Percentiles rank a stretch among this genome's conserved stretches.
Conservation (phyloP, 2,888 invertebrate species). For the Mythimna pallens region DNA sequence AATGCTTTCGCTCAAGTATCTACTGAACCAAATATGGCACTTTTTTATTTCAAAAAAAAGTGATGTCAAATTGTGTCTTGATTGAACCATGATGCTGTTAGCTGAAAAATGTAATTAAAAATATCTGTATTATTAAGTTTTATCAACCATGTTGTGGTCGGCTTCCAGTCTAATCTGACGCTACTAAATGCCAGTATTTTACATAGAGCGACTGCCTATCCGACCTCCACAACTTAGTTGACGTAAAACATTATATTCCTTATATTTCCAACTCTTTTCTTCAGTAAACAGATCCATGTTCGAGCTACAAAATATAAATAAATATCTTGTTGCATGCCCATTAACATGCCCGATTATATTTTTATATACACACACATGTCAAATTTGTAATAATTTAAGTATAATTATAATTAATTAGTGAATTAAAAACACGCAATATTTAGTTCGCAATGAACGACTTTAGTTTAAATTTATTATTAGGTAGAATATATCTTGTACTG, state of each 20-base stretch:
- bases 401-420: slow-evolving; percentile 21
- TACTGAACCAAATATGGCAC: slow-evolving; percentile 3
- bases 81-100: not conserved
- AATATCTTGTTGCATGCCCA: no score
- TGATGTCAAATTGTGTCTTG: not conserved
- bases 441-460: slow-evolving; percentile 53
- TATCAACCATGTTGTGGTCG: not conserved
- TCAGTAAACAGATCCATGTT: not conserved
- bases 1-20: not conserved
- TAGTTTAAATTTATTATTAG: slow-evolving; percentile 60
- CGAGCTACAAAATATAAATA: slow-evolving; percentile 9
- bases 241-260: not conserved
- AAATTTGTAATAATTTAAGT: slow-evolving; percentile 41
- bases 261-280: not conserved
- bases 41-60: not conserved
- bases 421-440: slow-evolving; percentile 57
- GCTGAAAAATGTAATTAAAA: not conserved
- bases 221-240: not conserved
- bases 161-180: not conserved
- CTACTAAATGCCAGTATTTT: not conserved
- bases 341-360: slow-evolving; percentile 30
- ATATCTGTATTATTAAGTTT: not conserved
- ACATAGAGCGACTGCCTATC: not conserved
- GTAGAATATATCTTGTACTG: slow-evolving; percentile 46
- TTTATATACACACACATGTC: slow-evolving; percentile 38